Percentiles rank a stretch among this genome's conserved stretches.
These are phyloP conservation scores for Aphis craccivora DNA, from an alignment of 1,140 invertebrate genomes.

Conservation along the genomic window DNA sequence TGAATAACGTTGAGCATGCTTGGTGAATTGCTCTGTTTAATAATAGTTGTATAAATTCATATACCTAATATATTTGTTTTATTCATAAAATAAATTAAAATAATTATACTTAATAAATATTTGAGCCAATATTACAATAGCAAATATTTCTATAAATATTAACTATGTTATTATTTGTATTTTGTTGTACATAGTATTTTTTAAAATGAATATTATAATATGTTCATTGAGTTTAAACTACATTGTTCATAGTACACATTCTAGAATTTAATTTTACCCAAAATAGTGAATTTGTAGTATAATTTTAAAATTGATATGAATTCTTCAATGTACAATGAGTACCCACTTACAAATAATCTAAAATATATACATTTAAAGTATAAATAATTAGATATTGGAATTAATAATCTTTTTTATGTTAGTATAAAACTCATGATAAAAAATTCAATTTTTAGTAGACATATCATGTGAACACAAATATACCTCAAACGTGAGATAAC, in stretches of 20 bases:
- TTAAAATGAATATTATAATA: not conserved
- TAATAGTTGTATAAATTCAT: not conserved
- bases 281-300: no score
- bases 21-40: not conserved
- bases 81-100: no score
- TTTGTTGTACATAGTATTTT: no score
- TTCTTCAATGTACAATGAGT: not conserved
- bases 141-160: no score
- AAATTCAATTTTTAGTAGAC: not conserved
- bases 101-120: no score
- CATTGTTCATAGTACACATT: no score
- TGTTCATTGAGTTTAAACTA: no score
- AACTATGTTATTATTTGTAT: no score
- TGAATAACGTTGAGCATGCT: no score
- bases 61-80: no score
- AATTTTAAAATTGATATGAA: not conserved
- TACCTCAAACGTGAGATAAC: not conserved
- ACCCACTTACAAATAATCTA: not conserved
- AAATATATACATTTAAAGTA: not conserved
- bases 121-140: no score
- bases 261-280: no score
- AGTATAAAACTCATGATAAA: not conserved
- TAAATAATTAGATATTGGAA: not conserved
- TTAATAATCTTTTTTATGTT: not conserved
- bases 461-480: not conserved